Evolutionary conservation across 35 echinoderm and acorn worm genomes (phyloP), one percentile per base, ranked within the genome.

Genomic region (Apostichopus japonicus): DNA sequence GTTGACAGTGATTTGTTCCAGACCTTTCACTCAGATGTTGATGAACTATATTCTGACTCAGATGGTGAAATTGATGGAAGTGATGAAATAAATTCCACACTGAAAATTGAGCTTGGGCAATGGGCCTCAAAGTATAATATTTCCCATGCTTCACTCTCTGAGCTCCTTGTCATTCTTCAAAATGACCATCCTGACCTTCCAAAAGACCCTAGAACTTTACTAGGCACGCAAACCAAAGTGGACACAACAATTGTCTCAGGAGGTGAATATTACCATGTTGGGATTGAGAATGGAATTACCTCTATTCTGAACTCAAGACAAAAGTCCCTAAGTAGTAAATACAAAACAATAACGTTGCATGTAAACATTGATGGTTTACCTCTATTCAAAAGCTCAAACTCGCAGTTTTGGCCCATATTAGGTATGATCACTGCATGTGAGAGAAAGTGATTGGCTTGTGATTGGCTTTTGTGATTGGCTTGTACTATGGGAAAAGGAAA

Each of bases 401-500:
- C 59, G 6, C 86, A 88, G 21, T 88, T 88, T 73, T 88, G 62
- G 86, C 86, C 86, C 17, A 88, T 88, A 72, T 54, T 88, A 7
- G 86, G 86, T 1, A 71, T 88, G 86, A 23, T 72, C 13, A 23
- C 10, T 81, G 22, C 5, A 14, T 25, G 23, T 17, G 22, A 55
- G 10, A 25, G 10, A 14, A 94, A 91, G 79, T 55, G 90, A 1
- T 58, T n/a, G n/a, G n/a, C n/a, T n/a, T n/a, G n/a, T n/a, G n/a
- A n/a, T n/a, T n/a, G n/a, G n/a, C 78, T 55, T 94, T 86, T 91
- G 88, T 94, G 0, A 90, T 90, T 80, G 94, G 84, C 13, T 62
- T 95, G 6, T 95, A 58, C 65, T 53, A 17, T 79, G 94, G 94
- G 2, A 61, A 70, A 27, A 15, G 21, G 55, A 95, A 95, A 54